Evolutionary conservation across 2,113 vertebrate species (phyloP).

Genomic region (Scartelaos histophorus): DNA sequence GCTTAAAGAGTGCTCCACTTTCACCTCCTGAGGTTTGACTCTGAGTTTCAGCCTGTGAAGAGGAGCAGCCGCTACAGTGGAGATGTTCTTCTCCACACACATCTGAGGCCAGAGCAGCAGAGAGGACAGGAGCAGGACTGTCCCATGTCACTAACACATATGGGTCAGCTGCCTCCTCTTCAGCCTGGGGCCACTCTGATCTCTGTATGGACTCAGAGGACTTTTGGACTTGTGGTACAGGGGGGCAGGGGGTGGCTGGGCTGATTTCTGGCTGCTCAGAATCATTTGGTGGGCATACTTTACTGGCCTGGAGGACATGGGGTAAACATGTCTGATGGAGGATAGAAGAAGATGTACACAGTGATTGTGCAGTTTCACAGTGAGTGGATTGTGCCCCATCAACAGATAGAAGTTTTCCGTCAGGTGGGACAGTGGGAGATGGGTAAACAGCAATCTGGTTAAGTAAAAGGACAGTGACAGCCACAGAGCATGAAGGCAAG

Average conservation of each 20-base stretch:
- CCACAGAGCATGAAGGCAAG: slow-evolving; percentile 27
- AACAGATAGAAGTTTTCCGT: slow-evolving; percentile 51
- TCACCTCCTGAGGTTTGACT: slow-evolving; percentile 27
- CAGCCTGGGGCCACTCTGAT: slow-evolving; percentile 37
- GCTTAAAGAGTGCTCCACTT: slow-evolving; percentile 21
- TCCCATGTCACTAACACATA: slow-evolving; percentile 30
- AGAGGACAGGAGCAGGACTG: slow-evolving; percentile 16
- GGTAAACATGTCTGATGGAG: slow-evolving; percentile 34
- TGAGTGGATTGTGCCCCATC: slow-evolving; percentile 44
- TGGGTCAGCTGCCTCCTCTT: slow-evolving; percentile 36
- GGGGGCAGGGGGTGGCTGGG: slow-evolving; percentile 15
- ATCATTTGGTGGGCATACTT: slow-evolving; percentile 39
- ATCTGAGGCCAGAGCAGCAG: slow-evolving; percentile 18
- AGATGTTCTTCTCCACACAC: slow-evolving; percentile 28
- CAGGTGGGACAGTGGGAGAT: slow-evolving; percentile 39
- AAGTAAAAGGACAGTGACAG: slow-evolving; percentile 47
- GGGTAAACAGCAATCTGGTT: slow-evolving; percentile 54
- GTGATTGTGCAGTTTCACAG: slow-evolving; percentile 36
- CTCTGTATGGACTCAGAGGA: slow-evolving; percentile 5
- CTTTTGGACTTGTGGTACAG: not conserved
- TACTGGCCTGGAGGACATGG: slow-evolving; percentile 35
- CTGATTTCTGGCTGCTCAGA: slow-evolving; percentile 30
- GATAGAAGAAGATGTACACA: slow-evolving; percentile 35
- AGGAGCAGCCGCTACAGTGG: slow-evolving; percentile 1
- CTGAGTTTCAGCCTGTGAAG: slow-evolving; percentile 13